Base-by-base conservation (phyloP, 2,888 invertebrate species). In the Mimas tiliae region DNA sequence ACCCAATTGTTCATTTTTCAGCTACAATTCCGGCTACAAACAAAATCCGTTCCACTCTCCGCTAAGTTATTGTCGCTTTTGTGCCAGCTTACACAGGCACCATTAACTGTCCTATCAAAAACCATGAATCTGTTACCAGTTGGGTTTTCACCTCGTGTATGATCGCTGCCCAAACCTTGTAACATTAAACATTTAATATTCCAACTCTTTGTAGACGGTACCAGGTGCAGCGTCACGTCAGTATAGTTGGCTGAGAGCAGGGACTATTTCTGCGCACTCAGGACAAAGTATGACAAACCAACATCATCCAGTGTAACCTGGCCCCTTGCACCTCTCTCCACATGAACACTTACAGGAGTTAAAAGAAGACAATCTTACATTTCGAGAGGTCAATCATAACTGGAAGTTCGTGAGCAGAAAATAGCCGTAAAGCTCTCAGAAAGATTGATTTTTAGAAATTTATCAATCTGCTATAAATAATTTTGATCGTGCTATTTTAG, bases 391-490 rank as follows among this genome's bases (percentile, higher is more conserved):
- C 58, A 12, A 1, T 42, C 38, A 58, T 42, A 58, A 16, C 58
- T 42, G 58, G 58, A 19, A 42, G 4, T n/a, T 38, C 42, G 33
- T 6, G 38, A 19, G 27, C 55, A 67, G 67, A 70, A 52, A 69
- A 72, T 69, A 69, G 58, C 64, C 47, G 53, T 19, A 55, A 62
- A 65, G 64, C 45, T 34, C 51, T 53, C 63, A 68, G 45, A 69
- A 64, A 53, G 53, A 42, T 48, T 11, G 65, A 64, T 67, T 45
- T 67, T 67, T 69, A 65, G 66, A 65, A 67, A 68, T 66, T 66
- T 65, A 58, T 69, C 52, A 67, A 62, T 62, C 38, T 11, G 62
- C 66, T 69, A 69, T 67, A 68, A 65, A 66, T 70, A 70, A 64
- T 62, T 67, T 33, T 67, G 19, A 63, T 45, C 48, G 48, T 34